Base-by-base conservation (phyloP, 2,113 vertebrate genomes). In the Ivindomyrus marchei region DNA sequence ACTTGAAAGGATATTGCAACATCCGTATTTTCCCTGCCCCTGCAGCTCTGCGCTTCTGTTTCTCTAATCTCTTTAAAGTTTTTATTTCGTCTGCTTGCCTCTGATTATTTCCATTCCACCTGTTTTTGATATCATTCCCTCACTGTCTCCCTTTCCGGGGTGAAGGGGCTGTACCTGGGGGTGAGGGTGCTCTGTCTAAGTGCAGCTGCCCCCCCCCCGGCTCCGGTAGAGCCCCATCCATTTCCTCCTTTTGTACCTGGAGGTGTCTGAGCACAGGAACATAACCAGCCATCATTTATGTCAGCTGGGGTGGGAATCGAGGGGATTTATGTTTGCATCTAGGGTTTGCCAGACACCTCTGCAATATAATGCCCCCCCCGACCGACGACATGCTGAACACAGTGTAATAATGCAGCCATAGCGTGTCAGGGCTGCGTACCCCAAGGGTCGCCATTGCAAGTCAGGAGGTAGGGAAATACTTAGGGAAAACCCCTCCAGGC, bases 1-100 rank as follows among this genome's bases (percentile, higher is more conserved):
- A 88, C 87, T 88, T 88, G 87, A 88, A 88, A 88, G 87, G 56
- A 62, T 62, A 62, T 88, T 88, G 87, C 56, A 88, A 53, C 52
- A 88, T 19, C 19, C 19, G 21, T 88, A 45, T 62, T 88, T 66
- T 62, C 87, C 21, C 39, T 45, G 39, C 52, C 85, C 85, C 85
- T 87, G 27, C 85, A 87, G 85, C 53, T 0, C 15, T 11, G 3
- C 1, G 87, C 31, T 7, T 88, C 36, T n/a, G 21, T 66, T 88
- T 88, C 27, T 56, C n/a, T 88, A 88, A 58, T 56, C 53, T 21
- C 53, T 88, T 87, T 53, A 87, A 87, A 87, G 85, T 36, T 87
- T 87, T 56, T 87, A 87, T 87, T 87, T 87, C 31, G 85, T 87
- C 24, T 21, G 11, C 49, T 87, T 56, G n/a, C 50, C 36, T 39